Conservation (phyloP, 35 echinoderm and acorn worm genomes). For the Chiridota heheva region DNA sequence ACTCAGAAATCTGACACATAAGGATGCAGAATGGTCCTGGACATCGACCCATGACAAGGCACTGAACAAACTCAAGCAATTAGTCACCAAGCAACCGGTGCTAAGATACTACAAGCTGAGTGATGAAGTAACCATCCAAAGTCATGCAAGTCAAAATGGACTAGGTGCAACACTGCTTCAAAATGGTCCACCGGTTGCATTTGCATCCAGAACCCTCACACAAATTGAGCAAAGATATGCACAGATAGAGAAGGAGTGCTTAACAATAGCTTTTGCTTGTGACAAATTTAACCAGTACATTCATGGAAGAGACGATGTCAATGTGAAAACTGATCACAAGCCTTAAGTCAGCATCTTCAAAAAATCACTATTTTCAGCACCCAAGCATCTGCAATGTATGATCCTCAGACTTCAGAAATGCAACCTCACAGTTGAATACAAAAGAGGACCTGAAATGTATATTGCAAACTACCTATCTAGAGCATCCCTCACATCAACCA, state of each 20-base stretch:
- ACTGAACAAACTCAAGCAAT: slow-evolving; percentile 15
- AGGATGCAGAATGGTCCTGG: not conserved
- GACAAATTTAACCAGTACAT: slow-evolving; percentile 9
- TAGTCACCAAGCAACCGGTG: slow-evolving; percentile 18
- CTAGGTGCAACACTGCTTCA: slow-evolving; percentile 42
- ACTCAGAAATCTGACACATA: not conserved
- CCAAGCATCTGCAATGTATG: too few relatives aligned
- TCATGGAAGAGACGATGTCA: slow-evolving; percentile 21
- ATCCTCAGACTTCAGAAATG: too few relatives aligned
- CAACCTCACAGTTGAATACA: too few relatives aligned
- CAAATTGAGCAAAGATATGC: slow-evolving; percentile 12
- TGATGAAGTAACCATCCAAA: slow-evolving; percentile 36
- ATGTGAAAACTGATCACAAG: slow-evolving; percentile 66
- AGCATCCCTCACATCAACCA: slow-evolving; percentile 7
- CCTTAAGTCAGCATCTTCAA: too few relatives aligned
- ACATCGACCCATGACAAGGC: slow-evolving; percentile 2
- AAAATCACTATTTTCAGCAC: too few relatives aligned
- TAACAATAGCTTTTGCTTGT: not conserved
- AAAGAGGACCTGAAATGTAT: slow-evolving; percentile 30
- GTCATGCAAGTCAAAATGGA: slow-evolving; percentile 50
- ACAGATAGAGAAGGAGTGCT: slow-evolving; percentile 8
- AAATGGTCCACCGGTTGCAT: slow-evolving; percentile 54
- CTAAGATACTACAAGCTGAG: slow-evolving; percentile 41
- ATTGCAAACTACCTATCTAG: slow-evolving; percentile 32
- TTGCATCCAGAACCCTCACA: not conserved